Evolutionary conservation across 2,113 vertebrate genomes (phyloP), one percentile per base, ranked within the genome.

Genomic region (Ahaetulla prasina): DNA sequence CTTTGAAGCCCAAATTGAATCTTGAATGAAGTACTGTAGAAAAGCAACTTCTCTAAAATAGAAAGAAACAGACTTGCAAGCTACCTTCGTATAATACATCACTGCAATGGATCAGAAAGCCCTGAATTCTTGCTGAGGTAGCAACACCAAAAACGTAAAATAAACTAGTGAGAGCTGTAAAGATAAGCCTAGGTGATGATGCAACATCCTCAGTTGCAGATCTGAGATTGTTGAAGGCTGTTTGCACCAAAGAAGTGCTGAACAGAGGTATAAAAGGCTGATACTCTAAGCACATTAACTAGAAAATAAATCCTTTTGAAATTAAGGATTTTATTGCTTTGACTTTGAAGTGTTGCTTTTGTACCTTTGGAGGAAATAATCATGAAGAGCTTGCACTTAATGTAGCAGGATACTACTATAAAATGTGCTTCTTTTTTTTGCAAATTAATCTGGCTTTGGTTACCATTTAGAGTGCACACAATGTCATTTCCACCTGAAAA

Each of bases 51-150:
- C 27, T n/a, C 53, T 68, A 87, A 87, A 52, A 52, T 47, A 87
- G 27, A 87, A 87, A 68, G 45, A n/a, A 91, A 57, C 3, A 1
- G 2, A 39, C 12, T 35, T 43, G 11, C 84, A 92, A 20, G 14
- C 49, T 74, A 74, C 43, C 50, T 84, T 60, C 22, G 11, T 85
- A 57, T n/a, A 92, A 25, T 43, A 89, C 53, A 60, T n/a, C 30
- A 89, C 74, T 89, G 53, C 92, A 92, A 85, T 89, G 92, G 74
- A 89, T 57, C 92, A 89, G 25, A 60, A 92, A 7, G 74, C 53
- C 47, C 85, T 39, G 54, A 47, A 85, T 84, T 89, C 74, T 85
- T 85, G 30, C 88, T 60, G 88, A 85, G 50, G n/a, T 45, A 57
- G 68, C 87, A 92, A 23, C 45, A 92, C 27, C 7, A 11, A 53